Percentiles rank a stretch among this genome's conserved stretches.
Evolutionary conservation across 2,888 invertebrate genomes (phyloP).

Genomic region (Poecilus cupreus): DNA sequence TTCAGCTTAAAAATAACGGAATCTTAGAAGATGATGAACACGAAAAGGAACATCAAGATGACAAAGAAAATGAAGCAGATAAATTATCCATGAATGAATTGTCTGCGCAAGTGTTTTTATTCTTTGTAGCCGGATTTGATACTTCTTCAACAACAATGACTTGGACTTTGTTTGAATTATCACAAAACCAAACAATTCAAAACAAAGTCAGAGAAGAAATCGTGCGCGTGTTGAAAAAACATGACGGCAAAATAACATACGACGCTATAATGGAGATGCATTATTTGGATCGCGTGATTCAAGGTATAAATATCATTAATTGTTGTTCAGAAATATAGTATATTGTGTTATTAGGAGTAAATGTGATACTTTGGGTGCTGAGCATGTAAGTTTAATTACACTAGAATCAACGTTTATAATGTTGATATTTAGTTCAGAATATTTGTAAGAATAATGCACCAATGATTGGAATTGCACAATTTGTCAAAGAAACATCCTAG

Average conservation of each 20-base stretch:
- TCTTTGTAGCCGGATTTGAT: slow-evolving; percentile 74
- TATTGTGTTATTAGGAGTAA: too few species aligned
- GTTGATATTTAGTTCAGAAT: too few species aligned
- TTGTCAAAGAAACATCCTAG: too few species aligned
- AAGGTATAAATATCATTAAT: slow-evolving; percentile 64
- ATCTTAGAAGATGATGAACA: slow-evolving; percentile 61
- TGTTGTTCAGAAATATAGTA: neutral
- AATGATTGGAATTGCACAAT: too few species aligned
- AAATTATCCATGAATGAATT: slow-evolving; percentile 65
- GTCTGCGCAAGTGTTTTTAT: slow-evolving; percentile 71
- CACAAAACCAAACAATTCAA: slow-evolving; percentile 71
- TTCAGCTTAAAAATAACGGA: slow-evolving; percentile 70
- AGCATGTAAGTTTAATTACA: too few species aligned
- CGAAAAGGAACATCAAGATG: slow-evolving; percentile 28
- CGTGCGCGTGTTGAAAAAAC: slow-evolving; percentile 64
- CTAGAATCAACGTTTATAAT: too few species aligned
- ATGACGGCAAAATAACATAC: slow-evolving; percentile 69
- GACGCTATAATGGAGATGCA: slow-evolving; percentile 72
- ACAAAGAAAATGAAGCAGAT: slow-evolving; percentile 31
- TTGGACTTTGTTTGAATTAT: slow-evolving; percentile 70
- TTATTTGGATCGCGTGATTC: slow-evolving; percentile 72
- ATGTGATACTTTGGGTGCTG: too few species aligned
- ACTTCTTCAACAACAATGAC: slow-evolving; percentile 72
- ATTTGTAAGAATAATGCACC: too few species aligned
- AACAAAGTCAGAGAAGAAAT: slow-evolving; percentile 71